Percentiles rank a stretch among this genome's conserved stretches.
Evolutionary conservation across 2,113 vertebrate genomes (phyloP).

Genomic region (Sinocyclocheilus anophthalmus): DNA sequence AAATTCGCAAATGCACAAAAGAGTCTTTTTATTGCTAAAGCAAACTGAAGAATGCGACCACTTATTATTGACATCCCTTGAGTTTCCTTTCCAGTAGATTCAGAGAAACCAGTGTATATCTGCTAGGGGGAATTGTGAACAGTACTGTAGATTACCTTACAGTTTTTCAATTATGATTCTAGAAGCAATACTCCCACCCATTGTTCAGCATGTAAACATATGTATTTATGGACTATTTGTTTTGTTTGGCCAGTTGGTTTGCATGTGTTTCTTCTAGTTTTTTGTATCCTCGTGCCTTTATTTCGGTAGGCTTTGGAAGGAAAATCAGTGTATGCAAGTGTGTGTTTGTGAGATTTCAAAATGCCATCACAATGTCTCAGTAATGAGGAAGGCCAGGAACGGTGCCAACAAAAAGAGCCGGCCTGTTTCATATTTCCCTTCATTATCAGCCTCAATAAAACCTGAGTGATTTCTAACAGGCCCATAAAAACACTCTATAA

Average conservation of each 20-base stretch:
- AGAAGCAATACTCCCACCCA: background rate
- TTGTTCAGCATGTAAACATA: conserved; percentile 10
- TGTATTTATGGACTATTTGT: background rate
- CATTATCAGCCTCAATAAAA: conserved; percentile 54
- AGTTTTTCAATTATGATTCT: background rate
- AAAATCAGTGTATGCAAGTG: background rate
- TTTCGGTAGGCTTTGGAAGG: background rate
- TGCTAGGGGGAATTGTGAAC: background rate
- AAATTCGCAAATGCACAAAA: conserved; percentile 39
- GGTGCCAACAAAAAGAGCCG: background rate
- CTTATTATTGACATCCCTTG: background rate
- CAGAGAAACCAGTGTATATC: background rate
- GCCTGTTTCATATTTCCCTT: conserved; percentile 39
- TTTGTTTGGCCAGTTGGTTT: conserved; percentile 1
- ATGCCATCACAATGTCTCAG: conserved; percentile 11
- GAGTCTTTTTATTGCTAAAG: conserved; percentile 15
- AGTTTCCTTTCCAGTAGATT: background rate
- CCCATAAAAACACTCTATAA: conserved; percentile 63
- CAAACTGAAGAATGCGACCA: background rate
- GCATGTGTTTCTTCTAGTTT: background rate
- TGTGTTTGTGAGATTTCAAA: conserved; percentile 22
- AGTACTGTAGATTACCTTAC: background rate
- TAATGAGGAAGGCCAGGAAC: conserved; percentile 6
- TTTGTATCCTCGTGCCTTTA: background rate
- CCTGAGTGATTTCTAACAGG: conserved; percentile 63